A percentile compares a stretch with the other conserved stretches of the same genome.
These are phyloP conservation scores for Steinernema hermaphroditum DNA, from an alignment of 2,888 invertebrate species.

Conservation along the genomic window DNA sequence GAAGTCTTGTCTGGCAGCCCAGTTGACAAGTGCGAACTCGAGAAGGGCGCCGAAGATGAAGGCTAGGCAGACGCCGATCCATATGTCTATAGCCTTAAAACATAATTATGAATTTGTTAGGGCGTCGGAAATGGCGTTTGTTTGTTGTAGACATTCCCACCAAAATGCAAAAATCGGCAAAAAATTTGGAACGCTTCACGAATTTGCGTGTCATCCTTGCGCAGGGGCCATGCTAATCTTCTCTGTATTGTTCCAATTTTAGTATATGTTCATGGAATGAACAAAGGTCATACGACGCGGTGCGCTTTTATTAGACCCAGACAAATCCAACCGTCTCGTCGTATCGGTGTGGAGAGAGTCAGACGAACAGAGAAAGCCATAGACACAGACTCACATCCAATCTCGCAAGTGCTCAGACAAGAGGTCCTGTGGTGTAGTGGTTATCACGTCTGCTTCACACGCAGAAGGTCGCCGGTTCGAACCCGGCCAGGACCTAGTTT, in stretches of 20 bases:
- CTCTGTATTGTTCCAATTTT: not conserved
- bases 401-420: too few relatives aligned
- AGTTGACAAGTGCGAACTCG: slow-evolving; percentile 65
- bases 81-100: slow-evolving; percentile 60
- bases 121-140: not conserved
- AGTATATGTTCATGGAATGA: not conserved
- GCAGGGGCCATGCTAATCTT: not conserved
- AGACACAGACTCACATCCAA: too few relatives aligned
- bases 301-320: too few relatives aligned
- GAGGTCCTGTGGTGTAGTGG: slow-evolving; percentile 51
- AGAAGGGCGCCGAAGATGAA: slow-evolving; percentile 61
- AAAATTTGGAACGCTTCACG: not conserved
- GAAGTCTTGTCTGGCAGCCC: slow-evolving; percentile 59
- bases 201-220: not conserved
- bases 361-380: not conserved
- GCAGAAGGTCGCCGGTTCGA: slow-evolving; percentile 59
- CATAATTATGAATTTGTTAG: not conserved
- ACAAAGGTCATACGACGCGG: too few relatives aligned
- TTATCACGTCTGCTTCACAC: slow-evolving; percentile 62
- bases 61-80: slow-evolving; percentile 69
- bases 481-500: slow-evolving; percentile 51
- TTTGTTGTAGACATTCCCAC: not conserved
- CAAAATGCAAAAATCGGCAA: not conserved
- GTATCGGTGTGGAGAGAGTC: too few relatives aligned
- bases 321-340: too few relatives aligned